Base-by-base conservation (phyloP, 2,797 vertebrate genomes). In the Mus spretus region DNA sequence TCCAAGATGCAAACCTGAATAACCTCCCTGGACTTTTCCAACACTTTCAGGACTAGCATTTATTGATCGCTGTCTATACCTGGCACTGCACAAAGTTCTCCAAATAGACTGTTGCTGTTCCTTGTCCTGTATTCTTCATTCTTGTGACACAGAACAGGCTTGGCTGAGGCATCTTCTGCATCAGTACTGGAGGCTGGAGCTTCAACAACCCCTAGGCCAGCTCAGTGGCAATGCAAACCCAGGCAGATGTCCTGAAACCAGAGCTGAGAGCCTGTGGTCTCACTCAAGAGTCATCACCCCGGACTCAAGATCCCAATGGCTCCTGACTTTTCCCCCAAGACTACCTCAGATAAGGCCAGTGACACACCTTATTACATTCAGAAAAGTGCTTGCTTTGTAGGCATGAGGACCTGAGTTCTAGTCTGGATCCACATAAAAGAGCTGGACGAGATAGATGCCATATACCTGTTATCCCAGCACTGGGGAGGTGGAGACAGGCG, bases 191-290 rank as follows among this genome's bases (percentile, higher is more conserved):
- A 53, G 20, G 57, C 57, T 37, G 31, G 47, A 77, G 55, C 40
- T 63, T 61, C 13, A 63, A 9, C 26, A n/a, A 28, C 44, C 34
- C 19, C 31, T n/a, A 3, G 10, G 75, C 3, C 0, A 1, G 44
- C 67, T 91, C 53, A 63, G 0, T 1, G 53, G 53, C 86, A 13
- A 3, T 0, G 1, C 20, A 40, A 78, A 28, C 14, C 37, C 15
- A 28, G 26, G 31, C 1, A 7, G 44, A 67, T 14, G 44, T 0
- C 3, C 6, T 0, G 53, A 83, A 40, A 10, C 28, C 14, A 34
- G 78, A 37, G 22, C 34, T 1, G 28, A 79, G 70, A 78, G 6
- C 0, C 15, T 12, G 44, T 13, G 8, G 44, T 67, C 24, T 61
- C 67, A n/a, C 61, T 17, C 40, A 15, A 80, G 82, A 80, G 26